Percentiles rank a stretch among this genome's conserved stretches.
Conservation (phyloP, 2,797 vertebrate species). For the Danio kyathit region DNA sequence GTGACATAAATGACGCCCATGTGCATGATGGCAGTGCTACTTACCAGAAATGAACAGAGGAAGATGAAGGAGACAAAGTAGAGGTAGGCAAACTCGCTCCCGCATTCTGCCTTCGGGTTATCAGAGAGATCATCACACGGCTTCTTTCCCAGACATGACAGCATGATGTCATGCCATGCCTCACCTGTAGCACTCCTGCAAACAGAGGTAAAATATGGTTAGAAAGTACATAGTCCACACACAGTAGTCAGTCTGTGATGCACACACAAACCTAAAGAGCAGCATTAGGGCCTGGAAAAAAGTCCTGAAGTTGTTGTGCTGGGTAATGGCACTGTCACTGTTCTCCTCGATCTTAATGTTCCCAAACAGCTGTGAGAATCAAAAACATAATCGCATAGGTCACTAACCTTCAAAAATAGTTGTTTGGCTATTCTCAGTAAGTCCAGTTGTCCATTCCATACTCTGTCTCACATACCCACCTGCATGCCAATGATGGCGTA, state of each 20-base stretch:
- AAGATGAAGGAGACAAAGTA: constrained; percentile 99
- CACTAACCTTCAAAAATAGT: not conserved
- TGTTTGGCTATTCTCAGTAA: constrained; percentile 1
- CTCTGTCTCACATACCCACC: constrained; percentile 73
- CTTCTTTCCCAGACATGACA: constrained; percentile 90
- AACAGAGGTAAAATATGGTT: not conserved
- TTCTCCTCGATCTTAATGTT: constrained; percentile 87
- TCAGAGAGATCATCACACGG: constrained; percentile 85
- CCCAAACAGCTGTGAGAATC: constrained; percentile 86
- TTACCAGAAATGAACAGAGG: constrained; percentile 96
- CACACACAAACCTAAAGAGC: constrained; percentile 87
- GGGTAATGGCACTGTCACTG: constrained; percentile 89
- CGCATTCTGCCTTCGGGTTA: constrained; percentile 85
- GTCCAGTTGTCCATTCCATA: constrained; percentile 11
- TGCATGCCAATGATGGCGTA: constrained; percentile 98
- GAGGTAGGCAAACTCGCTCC: constrained; percentile 95
- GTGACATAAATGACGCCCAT: not conserved
- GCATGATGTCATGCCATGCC: constrained; percentile 97
- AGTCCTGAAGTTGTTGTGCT: constrained; percentile 96
- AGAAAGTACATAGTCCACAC: constrained; percentile 1
- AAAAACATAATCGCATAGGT: constrained; percentile 23
- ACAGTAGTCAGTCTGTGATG: not conserved
- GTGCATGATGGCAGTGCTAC: constrained; percentile 50
- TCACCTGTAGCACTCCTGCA: constrained; percentile 93
- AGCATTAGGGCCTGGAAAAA: constrained; percentile 95